Conservation (phyloP, 2,797 vertebrate species). For the Neosilurus hyrtlii region DNA sequence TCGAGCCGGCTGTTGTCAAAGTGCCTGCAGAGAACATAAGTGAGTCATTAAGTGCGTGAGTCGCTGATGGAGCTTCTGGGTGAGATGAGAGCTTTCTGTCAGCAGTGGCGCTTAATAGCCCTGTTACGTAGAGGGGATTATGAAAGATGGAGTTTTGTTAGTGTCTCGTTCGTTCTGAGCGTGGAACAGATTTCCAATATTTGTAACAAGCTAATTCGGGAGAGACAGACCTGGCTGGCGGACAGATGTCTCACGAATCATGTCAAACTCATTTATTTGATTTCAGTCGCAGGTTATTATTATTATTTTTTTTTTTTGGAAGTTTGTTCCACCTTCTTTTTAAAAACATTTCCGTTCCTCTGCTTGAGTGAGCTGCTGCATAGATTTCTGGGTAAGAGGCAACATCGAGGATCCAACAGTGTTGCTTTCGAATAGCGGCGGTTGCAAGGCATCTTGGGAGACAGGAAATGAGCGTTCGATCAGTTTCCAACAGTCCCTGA, state of each 20-base stretch:
- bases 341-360: too few species aligned
- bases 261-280: too few species aligned
- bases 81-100: conserved; percentile 12
- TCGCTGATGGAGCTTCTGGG: conserved; percentile 9
- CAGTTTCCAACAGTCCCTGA: too few species aligned
- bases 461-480: too few species aligned
- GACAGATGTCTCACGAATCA: neutral
- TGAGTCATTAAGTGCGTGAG: conserved; percentile 69
- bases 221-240: neutral
- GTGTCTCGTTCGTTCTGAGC: neutral
- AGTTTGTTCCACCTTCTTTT: too few species aligned
- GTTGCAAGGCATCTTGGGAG: too few species aligned
- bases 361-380: too few species aligned
- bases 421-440: too few species aligned
- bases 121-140: neutral
- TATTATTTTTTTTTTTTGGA: too few species aligned
- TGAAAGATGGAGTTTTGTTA: neutral
- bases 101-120: neutral
- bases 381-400: too few species aligned
- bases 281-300: too few species aligned
- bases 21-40: conserved; percentile 97
- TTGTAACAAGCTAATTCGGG: neutral
- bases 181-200: neutral
- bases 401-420: too few species aligned
- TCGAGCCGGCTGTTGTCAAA: conserved; percentile 92